Evolutionary conservation across 2,113 vertebrate genomes (phyloP).

Genomic region (Ginglymostoma cirratum): DNA sequence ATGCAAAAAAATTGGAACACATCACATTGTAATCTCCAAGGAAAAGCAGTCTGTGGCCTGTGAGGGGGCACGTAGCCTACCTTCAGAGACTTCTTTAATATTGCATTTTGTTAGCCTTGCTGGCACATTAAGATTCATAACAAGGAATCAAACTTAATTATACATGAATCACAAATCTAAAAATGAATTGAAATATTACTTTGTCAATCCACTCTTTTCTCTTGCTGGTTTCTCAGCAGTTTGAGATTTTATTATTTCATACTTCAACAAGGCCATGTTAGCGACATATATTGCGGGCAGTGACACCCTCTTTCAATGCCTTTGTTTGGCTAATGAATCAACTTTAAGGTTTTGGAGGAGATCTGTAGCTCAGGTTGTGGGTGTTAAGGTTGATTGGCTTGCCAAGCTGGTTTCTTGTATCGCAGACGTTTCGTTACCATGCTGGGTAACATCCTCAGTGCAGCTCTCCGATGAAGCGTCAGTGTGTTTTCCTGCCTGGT

Average conservation of each 20-base stretch:
- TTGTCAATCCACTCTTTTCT: neutral
- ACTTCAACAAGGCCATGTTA: neutral
- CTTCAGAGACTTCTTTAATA: neutral
- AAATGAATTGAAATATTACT: neutral
- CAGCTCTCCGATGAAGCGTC: no score
- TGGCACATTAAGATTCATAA: neutral
- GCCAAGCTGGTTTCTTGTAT: no score
- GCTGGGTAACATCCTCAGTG: no score
- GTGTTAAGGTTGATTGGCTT: no score
- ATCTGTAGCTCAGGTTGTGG: no score
- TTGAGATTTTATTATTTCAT: neutral
- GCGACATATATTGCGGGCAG: neutral
- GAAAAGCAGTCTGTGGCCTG: neutral
- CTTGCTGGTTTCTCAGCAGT: neutral
- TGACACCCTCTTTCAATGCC: neutral
- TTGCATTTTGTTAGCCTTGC: neutral
- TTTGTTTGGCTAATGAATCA: neutral
- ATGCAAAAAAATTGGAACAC: neutral
- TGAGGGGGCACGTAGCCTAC: neutral
- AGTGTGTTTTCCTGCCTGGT: no score
- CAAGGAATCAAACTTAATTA: neutral
- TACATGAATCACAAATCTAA: constrained; percentile 11
- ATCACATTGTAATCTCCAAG: neutral
- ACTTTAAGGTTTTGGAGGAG: neutral
- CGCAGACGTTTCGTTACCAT: no score